Evolutionary conservation across 1,140 invertebrate genomes (phyloP), one percentile per base, ranked within the genome.

Genomic region (Sesamia nonagrioides): DNA sequence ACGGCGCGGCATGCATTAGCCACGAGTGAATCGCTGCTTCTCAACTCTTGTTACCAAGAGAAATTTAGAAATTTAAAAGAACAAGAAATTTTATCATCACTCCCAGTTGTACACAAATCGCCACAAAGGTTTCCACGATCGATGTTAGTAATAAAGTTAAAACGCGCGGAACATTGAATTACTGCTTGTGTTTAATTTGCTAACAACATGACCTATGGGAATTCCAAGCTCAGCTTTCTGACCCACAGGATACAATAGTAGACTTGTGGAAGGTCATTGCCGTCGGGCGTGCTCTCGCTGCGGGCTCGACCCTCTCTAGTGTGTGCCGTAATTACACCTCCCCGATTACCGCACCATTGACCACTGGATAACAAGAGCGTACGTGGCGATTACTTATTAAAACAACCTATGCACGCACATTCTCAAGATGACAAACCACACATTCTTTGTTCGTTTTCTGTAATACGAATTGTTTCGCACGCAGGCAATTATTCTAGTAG

Each of bases 191-290:
- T 66, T 66, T 66, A 66, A 66, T 66, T 66, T 66, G 61, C 61
- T 66, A 42, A 66, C 17, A 66, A 52, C 48, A 33, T 13, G 66
- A 8, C 27, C 48, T 72, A 72, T 54, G 50, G 69, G 50, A 56
- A 72, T 72, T 72, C 48, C 48, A 40, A 54, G 48, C 50, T 54
- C 50, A 40, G 69, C 33, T 37, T 72, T 52, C 27, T 37, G 50
- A 50, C 50, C 66, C 54, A 15, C 54, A 45, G 52, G 52, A 58
- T 50, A 48, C 35, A 74, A 60, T 42, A 33, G 54, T 33, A n/a
- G 79, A 79, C 78, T 79, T 84, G 82, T 79, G 77, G 81, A 85
- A 85, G 87, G 87, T 88, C 83, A 86, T 84, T 86, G 87, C 73
- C 86, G 73, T 68, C 74, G 45, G 69, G 58, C 77, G 40, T 54